Evolutionary conservation across 64 coral and sea anemone species (phyloP).

Genomic region (Stichodactyla mertensii): DNA sequence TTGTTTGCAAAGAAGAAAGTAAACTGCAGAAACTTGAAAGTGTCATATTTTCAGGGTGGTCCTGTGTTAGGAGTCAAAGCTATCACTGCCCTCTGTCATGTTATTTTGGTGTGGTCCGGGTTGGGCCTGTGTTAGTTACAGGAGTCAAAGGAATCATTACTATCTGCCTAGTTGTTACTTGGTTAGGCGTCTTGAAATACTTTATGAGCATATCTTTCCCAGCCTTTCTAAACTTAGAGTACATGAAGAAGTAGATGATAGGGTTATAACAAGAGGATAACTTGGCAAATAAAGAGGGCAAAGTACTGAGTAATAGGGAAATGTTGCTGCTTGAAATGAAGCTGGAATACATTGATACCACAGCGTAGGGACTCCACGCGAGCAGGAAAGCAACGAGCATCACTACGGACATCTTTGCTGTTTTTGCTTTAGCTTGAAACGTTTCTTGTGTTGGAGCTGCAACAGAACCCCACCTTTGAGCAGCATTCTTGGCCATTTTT

Average conservation of each 20-base stretch:
- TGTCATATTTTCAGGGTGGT: no score
- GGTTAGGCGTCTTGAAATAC: background rate
- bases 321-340: conserved; percentile 2
- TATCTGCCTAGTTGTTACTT: background rate
- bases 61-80: no score
- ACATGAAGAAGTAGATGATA: conserved; percentile 65
- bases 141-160: background rate
- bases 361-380: conserved; percentile 63
- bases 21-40: no score
- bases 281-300: conserved; percentile 59
- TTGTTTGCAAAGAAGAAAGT: no score
- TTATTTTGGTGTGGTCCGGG: no score
- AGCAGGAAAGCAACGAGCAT: conserved; percentile 51
- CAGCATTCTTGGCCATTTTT: conserved; percentile 51
- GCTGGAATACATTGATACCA: conserved; percentile 42
- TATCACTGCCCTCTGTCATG: background rate
- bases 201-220: background rate
- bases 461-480: conserved; percentile 32
- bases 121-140: background rate
- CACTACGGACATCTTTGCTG: background rate
- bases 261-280: conserved; percentile 52
- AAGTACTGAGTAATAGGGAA: background rate
- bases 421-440: conserved; percentile 36
- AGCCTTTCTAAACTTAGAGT: conserved; percentile 17
- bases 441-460: conserved; percentile 38